phyloP scores from a whole-genome alignment of 2,797 vertebrate genomes.

The Sebastes umbrosus region DNA sequence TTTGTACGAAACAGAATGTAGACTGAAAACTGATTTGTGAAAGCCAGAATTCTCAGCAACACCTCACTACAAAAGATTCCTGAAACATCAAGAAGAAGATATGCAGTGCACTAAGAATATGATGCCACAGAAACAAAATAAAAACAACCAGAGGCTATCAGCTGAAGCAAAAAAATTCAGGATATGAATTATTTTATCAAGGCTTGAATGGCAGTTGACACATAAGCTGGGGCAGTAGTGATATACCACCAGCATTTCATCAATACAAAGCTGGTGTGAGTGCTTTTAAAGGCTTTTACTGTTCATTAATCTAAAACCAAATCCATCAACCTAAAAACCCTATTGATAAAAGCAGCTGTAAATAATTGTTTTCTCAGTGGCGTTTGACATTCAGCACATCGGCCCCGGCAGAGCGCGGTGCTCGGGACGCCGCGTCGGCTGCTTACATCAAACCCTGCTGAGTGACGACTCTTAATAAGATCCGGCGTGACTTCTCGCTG shows the following conservation, averaged over 20 bases:
- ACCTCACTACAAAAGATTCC: conserved; percentile 18
- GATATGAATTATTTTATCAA: conserved; percentile 60
- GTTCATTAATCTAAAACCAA: conserved; percentile 69
- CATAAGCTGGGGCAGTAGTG: conserved; percentile 44
- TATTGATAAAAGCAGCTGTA: conserved; percentile 64
- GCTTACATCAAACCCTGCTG: conserved; percentile 55
- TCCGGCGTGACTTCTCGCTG: conserved; percentile 63
- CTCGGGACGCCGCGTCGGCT: conserved; percentile 8
- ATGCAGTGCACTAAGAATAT: conserved; percentile 28
- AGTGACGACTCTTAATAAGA: conserved; percentile 60
- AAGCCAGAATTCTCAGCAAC: conserved; percentile 21
- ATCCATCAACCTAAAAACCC: conserved; percentile 56
- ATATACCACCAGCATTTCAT: conserved; percentile 45
- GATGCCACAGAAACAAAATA: conserved; percentile 37
- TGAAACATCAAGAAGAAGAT: conserved; percentile 37
- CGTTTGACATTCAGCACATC: conserved; percentile 57
- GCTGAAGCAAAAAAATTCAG: conserved; percentile 19
- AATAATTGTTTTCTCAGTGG: conserved; percentile 67
- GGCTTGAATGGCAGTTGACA: conserved; percentile 66
- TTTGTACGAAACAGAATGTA: not conserved
- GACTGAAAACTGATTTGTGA: conserved; percentile 30
- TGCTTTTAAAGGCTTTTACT: conserved; percentile 67
- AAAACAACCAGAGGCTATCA: conserved; percentile 22
- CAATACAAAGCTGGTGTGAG: conserved; percentile 59
- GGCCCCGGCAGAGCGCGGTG: conserved; percentile 26